Conservation (phyloP, 2,113 vertebrate species). For the Syngnathus typhle region DNA sequence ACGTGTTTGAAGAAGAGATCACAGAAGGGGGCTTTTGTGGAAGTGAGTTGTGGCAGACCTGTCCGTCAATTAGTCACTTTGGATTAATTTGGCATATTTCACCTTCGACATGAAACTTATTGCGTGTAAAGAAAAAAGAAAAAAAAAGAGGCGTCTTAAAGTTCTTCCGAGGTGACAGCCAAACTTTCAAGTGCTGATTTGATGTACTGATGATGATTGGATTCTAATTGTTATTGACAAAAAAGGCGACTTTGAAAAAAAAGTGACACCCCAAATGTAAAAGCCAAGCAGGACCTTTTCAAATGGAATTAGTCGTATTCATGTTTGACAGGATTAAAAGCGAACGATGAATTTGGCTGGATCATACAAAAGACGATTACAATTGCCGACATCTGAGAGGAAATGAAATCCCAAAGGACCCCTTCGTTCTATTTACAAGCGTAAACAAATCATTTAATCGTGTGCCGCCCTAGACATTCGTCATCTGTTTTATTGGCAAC, state of each 20-base stretch:
- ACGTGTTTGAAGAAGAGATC: constrained; percentile 96
- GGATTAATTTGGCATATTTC: constrained; percentile 40
- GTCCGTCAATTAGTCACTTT: constrained; percentile 43
- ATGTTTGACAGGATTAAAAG: constrained; percentile 2
- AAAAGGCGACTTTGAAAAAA: not conserved
- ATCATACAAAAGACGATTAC: constrained; percentile 15
- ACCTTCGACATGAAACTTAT: not conserved
- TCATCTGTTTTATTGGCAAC: constrained; percentile 4
- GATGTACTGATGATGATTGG: not conserved
- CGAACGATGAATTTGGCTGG: constrained; percentile 9
- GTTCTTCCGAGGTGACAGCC: not conserved
- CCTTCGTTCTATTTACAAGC: constrained; percentile 20
- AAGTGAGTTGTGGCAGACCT: constrained; percentile 74
- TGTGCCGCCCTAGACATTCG: constrained; percentile 2
- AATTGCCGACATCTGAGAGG: constrained; percentile 13
- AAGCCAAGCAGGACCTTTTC: not conserved
- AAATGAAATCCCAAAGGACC: constrained; percentile 21
- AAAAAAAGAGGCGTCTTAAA: constrained; percentile 1
- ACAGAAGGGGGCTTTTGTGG: constrained; percentile 90
- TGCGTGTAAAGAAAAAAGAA: not conserved
- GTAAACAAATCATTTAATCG: constrained; percentile 5
- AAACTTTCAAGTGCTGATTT: not conserved
- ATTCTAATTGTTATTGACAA: not conserved
- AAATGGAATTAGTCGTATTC: not conserved
- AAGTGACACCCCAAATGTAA: not conserved